Evolutionary conservation across 2,113 vertebrate species (phyloP), one percentile per base, ranked within the genome.

Genomic region (Pteropus alecto): DNA sequence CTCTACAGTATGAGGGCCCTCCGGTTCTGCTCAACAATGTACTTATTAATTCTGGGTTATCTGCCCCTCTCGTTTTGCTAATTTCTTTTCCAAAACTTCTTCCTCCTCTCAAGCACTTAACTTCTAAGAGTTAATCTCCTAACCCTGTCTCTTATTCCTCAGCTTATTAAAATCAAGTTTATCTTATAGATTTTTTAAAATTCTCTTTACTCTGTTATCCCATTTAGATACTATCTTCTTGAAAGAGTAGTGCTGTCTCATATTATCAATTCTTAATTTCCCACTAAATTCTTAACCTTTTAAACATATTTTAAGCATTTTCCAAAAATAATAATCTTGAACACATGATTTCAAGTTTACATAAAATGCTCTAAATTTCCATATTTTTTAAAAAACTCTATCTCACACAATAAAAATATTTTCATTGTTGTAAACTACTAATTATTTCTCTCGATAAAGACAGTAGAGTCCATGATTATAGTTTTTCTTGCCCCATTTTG

Each of bases 371-470:
- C 16, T 14, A 90, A 70, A 87, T 60, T 68, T 90, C 8, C 5
- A 33, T 14, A 13, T 26, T 48, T 60, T 77, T 95, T 87, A 88
- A 19, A 95, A 84, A 93, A 67, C 43, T 87, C 28, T 73, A 7
- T 63, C 30, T 84, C 30, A n/a, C 60, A 87, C 16, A 74, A 87
- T 43, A 82, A 51, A 91, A 76, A 87, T 93, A 35, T 60, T 88
- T 89, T 71, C 63, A 28, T 77, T 24, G 7, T 70, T 86, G n/a
- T 67, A 79, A 91, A 84, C 35, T 67, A 56, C 5, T 68, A 87
- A 58, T 81, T 86, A 60, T 86, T 92, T 88, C 38, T 97, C 58
- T 74, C 83, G 21, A 89, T 83, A 71, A 93, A 38, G 21, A 65
- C 8, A 86, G 7, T 87, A 10, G 6, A 73, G 2, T 71, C 33